Base-by-base conservation (phyloP, 1,140 invertebrate species). In the Bombyx mandarina region DNA sequence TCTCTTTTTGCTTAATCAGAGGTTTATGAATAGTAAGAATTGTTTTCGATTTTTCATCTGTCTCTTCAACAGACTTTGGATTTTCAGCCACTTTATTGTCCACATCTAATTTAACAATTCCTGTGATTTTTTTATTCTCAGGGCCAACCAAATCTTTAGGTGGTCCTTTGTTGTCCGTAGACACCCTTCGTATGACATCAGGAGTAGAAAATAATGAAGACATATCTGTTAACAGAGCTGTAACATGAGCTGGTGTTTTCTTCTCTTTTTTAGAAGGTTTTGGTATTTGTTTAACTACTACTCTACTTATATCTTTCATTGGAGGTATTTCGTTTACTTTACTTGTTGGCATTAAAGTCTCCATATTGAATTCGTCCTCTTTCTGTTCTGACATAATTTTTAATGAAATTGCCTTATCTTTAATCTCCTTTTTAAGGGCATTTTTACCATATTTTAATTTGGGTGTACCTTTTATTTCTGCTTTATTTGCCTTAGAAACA, bases 131-230 rank as follows among this genome's bases (percentile, higher is more conserved):
- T 50, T 87, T 84, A 35, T 35, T 35, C 54, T 65, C 81, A 62
- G 12, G 55, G 35, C 43, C 42, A 42, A 48, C 46, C 18, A 63
- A 7, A 12, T 56, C 56, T 67, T 79, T 81, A 50, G 62, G 62
- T 43, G 78, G 74, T 43, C 66, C 43, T 62, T 93, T 71, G 57
- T 67, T 71, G 61, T 89, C 88, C 56, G 83, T 87, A 9, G 88
- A 89, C 6, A 94, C 92, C 63, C 93, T 89, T 64, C 93, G 88
- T 53, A 95, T 93, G 58, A 94, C 93, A 88, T 94, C 94, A 7
- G 94, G 94, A 49, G 93, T 92, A 9, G 93, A 94, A 72, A 94
- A 94, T 43, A 95, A 69, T 48, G 91, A 90, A 26, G 91, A 92
- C 86, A 91, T 90, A 72, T 90, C 90, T 64, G 90, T 91, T 56